A percentile compares a stretch with the other conserved stretches of the same genome.
Evolutionary conservation across 1,140 invertebrate genomes (phyloP).

Genomic region (Philotrypesis tridentata): DNA sequence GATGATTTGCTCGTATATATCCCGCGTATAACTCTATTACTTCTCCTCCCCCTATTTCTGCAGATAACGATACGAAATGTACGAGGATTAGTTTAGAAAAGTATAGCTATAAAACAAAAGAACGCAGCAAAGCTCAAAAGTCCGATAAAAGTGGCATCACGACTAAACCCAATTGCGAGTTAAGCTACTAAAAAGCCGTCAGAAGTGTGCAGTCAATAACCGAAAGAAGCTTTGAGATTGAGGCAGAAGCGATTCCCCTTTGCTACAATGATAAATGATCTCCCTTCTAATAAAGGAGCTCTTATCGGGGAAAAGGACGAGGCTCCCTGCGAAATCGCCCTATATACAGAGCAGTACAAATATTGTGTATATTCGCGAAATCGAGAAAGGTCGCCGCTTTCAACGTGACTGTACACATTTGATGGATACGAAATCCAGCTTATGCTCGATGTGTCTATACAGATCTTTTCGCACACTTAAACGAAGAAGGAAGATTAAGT

Average conservation of each 20-base stretch:
- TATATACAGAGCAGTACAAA: neutral
- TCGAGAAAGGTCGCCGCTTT: neutral
- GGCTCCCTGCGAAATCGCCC: neutral
- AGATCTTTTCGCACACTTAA: neutral
- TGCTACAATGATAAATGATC: constrained; percentile 16
- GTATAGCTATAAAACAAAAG: too few relatives aligned
- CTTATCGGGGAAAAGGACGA: neutral
- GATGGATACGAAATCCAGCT: neutral
- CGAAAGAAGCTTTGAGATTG: constrained; percentile 8
- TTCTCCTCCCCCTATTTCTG: too few relatives aligned
- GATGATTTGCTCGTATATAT: neutral
- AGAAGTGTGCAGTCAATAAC: constrained; percentile 20
- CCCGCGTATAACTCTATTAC: too few relatives aligned
- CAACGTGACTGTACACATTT: too few relatives aligned
- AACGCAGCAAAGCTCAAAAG: too few relatives aligned
- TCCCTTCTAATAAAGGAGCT: neutral
- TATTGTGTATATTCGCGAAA: neutral
- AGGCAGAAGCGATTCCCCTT: neutral
- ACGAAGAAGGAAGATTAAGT: too few relatives aligned
- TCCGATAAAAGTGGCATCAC: too few relatives aligned
- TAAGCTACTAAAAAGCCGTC: neutral
- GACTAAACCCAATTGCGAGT: neutral
- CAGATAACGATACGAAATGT: too few relatives aligned
- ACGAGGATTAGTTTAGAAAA: too few relatives aligned
- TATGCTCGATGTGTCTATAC: neutral